Evolutionary conservation across 2,797 vertebrate genomes (phyloP), one percentile per base, ranked within the genome.

Genomic region (Anguilla anguilla): DNA sequence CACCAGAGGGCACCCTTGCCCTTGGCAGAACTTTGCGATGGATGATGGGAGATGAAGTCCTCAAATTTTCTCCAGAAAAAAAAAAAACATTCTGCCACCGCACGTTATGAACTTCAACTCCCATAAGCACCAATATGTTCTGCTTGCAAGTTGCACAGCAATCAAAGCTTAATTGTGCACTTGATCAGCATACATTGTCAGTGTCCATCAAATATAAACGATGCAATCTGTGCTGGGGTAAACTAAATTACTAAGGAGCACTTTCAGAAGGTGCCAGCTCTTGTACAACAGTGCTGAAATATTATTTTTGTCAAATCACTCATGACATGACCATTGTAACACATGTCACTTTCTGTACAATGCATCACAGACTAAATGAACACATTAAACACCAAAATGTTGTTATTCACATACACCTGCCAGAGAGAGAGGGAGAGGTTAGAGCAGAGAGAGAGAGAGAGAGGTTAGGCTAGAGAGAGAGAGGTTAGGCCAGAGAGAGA

Each of bases 1-100:
- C 85, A 85, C 59, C 39, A 85, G 85, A 55, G 61, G 61, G 85
- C 85, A 35, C 31, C 31, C 31, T 31, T 1, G 22, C 10, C 13
- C 57, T n/a, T 43, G 28, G 31, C 15, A 86, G 85, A 22, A n/a
- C 25, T 59, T 85, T 57, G 15, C 43, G 31, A 51, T 81, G 53
- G 49, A 25, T 84, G 51, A 51, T 81, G 53, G 25, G 49, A 84
- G 83, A 57, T 55, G 51, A 84, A 51, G 51, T 84, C 46, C 82
- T 83, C 83, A 17, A 55, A 84, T n/a, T 46, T 31, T 31, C 74
- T 79, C 19, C 39, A 79, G 28, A 28, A 43, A 46, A 43, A 79
- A 17, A 19, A 46, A 17, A 46, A 2, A 35, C 39, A 35, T n/a
- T 72, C 6, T 9, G 13, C 81, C 22, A 53, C 11, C 49, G 53